Conservation (phyloP, 2,113 vertebrate genomes). For the Callithrix jacchus region DNA sequence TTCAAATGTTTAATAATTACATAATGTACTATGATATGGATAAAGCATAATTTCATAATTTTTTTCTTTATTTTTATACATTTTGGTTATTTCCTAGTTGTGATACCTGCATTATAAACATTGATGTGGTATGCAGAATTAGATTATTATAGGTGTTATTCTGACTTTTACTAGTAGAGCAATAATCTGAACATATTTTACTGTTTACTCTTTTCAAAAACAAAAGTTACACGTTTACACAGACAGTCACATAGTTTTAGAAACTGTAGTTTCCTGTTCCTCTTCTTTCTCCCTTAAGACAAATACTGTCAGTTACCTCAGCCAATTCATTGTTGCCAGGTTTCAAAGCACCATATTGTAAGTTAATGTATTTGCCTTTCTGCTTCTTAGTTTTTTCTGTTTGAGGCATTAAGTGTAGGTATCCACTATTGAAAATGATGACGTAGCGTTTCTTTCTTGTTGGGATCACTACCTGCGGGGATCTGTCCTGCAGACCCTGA, state of each 20-base stretch:
- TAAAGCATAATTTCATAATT: neutral
- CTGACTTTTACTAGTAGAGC: neutral
- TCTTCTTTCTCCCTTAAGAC: neutral
- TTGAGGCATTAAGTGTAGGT: neutral
- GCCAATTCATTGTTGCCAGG: neutral
- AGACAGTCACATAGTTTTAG: neutral
- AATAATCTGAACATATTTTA: neutral
- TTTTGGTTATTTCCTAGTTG: neutral
- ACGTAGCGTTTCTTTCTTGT: neutral
- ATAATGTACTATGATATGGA: neutral
- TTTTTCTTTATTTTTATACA: neutral
- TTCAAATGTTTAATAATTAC: constrained; percentile 8
- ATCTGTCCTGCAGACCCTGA: too few relatives aligned
- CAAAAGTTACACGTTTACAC: neutral
- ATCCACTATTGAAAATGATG: rapidly evolving
- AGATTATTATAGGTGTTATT: neutral
- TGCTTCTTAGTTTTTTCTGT: neutral
- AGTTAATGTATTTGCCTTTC: neutral
- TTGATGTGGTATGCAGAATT: neutral
- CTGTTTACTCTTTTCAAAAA: neutral
- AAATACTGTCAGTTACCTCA: neutral
- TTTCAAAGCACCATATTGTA: neutral
- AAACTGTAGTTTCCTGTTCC: neutral
- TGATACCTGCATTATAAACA: neutral
- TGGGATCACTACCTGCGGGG: too few relatives aligned